These are phyloP conservation scores for Dreissena polymorpha DNA, from an alignment of 1,140 invertebrate species.

Conservation along the genomic window DNA sequence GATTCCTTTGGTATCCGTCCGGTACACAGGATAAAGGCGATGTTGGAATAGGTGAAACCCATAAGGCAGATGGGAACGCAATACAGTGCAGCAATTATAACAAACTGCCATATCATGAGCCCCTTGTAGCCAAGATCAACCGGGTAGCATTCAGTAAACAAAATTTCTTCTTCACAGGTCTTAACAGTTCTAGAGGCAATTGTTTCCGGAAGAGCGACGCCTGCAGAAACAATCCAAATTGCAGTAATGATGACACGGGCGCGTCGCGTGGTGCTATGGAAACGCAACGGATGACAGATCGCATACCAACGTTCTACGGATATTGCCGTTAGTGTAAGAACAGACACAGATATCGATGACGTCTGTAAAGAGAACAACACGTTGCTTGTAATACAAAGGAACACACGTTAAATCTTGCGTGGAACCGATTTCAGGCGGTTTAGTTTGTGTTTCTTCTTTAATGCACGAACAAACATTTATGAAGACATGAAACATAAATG, in stretches of 20 bases:
- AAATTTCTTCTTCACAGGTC: slow-evolving; percentile 1
- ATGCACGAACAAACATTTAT: too few species aligned
- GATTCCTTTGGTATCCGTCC: not conserved
- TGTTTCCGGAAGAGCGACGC: slow-evolving; percentile 21
- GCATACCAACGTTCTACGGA: slow-evolving; percentile 96
- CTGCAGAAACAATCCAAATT: slow-evolving; percentile 82
- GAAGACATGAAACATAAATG: too few species aligned
- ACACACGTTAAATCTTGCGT: too few species aligned
- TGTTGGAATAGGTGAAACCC: slow-evolving; percentile 41
- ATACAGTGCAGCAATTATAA: slow-evolving; percentile 30
- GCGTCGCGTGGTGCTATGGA: slow-evolving; percentile 86
- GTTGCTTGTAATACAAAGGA: too few species aligned
- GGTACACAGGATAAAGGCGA: slow-evolving; percentile 19
- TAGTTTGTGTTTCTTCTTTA: too few species aligned
- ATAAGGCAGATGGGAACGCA: slow-evolving; percentile 24
- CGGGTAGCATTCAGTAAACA: slow-evolving; percentile 28
- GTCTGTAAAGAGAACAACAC: slow-evolving; percentile 82
- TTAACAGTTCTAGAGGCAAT: slow-evolving; percentile 5
- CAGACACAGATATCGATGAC: slow-evolving; percentile 93
- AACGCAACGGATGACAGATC: slow-evolving; percentile 94
- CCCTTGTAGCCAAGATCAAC: not conserved
- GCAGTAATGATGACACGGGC: slow-evolving; percentile 90
- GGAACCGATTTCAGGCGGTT: too few species aligned
- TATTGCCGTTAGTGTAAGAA: slow-evolving; percentile 94
- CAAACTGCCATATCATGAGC: slow-evolving; percentile 25